Evolutionary conservation across 2,888 invertebrate genomes (phyloP).

Genomic region (Panzeria rudis): DNA sequence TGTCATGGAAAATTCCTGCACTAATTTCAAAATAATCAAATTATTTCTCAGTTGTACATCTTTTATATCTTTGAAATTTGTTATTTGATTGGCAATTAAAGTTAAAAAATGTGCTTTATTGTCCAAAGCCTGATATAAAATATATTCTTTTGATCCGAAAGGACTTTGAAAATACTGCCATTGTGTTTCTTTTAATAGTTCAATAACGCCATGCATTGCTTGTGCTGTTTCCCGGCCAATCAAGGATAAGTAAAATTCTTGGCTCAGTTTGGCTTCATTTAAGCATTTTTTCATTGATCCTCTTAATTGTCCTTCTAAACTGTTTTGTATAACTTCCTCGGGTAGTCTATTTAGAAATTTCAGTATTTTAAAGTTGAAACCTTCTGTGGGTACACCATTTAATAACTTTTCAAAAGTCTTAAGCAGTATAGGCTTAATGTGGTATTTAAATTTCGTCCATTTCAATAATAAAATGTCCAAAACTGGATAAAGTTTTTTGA

Average conservation of each 20-base stretch:
- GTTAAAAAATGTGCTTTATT: slow-evolving; percentile 79
- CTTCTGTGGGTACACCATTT: slow-evolving; percentile 50
- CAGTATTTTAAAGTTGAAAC: slow-evolving; percentile 71
- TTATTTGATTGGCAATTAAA: slow-evolving; percentile 75
- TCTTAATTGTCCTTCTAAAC: slow-evolving; percentile 52
- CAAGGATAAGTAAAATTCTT: slow-evolving; percentile 76
- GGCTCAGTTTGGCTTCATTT: slow-evolving; percentile 56
- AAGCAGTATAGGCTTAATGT: slow-evolving; percentile 51
- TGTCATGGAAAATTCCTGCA: slow-evolving; percentile 78
- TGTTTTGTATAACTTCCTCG: slow-evolving; percentile 73
- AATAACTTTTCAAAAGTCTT: slow-evolving; percentile 57
- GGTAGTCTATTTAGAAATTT: slow-evolving; percentile 78
- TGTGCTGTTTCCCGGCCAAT: slow-evolving; percentile 75
- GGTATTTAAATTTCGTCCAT: slow-evolving; percentile 49
- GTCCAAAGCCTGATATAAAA: slow-evolving; percentile 76
- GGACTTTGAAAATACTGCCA: slow-evolving; percentile 68
- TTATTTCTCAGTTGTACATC: slow-evolving; percentile 78
- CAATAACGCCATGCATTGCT: slow-evolving; percentile 74
- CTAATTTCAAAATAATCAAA: slow-evolving; percentile 79
- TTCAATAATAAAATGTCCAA: slow-evolving; percentile 63
- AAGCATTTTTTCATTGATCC: slow-evolving; percentile 70
- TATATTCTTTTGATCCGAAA: slow-evolving; percentile 76
- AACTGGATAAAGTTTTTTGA: slow-evolving; percentile 60
- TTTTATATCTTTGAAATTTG: slow-evolving; percentile 73
- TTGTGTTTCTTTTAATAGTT: slow-evolving; percentile 68